Conservation (phyloP, 2,888 invertebrate genomes). For the Netelia fuscicornis region DNA sequence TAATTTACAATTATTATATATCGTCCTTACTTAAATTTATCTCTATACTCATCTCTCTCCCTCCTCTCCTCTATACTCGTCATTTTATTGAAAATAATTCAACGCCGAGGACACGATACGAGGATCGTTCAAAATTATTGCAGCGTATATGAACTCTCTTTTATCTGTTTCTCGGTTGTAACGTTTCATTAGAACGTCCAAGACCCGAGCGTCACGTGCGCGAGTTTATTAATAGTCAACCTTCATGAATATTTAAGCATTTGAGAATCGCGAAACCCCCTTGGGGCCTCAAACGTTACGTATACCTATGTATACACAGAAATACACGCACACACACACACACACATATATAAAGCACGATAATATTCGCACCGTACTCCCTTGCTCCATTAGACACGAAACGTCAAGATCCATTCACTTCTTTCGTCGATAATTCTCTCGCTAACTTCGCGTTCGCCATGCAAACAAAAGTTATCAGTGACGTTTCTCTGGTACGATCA, state of each 20-base stretch:
- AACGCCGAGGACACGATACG: background rate
- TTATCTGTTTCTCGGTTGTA: constrained; percentile 49
- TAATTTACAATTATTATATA: constrained; percentile 40
- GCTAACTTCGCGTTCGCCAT: background rate
- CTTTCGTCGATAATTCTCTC: constrained; percentile 26
- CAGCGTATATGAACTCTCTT: background rate
- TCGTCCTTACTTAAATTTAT: constrained; percentile 1
- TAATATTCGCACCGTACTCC: constrained; percentile 40
- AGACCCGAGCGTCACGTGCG: constrained; percentile 71
- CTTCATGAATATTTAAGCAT: constrained; percentile 83
- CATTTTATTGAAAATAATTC: constrained; percentile 39
- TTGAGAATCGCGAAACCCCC: constrained; percentile 77
- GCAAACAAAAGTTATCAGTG: background rate
- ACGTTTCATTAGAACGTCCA: constrained; percentile 77
- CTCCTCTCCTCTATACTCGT: too few relatives aligned
- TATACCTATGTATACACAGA: constrained; percentile 51
- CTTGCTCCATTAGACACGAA: constrained; percentile 34
- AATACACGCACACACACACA: too few relatives aligned
- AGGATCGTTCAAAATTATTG: constrained; percentile 39
- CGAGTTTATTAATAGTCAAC: constrained; percentile 82
- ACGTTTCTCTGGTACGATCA: background rate
- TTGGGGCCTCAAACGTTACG: constrained; percentile 23
- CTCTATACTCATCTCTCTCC: too few relatives aligned
- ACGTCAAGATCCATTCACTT: constrained; percentile 59
- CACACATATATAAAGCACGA: background rate